A percentile compares a stretch with the other conserved stretches of the same genome.
phyloP scores from a whole-genome alignment of 2,113 vertebrate species.

The Myotis davidii region DNA sequence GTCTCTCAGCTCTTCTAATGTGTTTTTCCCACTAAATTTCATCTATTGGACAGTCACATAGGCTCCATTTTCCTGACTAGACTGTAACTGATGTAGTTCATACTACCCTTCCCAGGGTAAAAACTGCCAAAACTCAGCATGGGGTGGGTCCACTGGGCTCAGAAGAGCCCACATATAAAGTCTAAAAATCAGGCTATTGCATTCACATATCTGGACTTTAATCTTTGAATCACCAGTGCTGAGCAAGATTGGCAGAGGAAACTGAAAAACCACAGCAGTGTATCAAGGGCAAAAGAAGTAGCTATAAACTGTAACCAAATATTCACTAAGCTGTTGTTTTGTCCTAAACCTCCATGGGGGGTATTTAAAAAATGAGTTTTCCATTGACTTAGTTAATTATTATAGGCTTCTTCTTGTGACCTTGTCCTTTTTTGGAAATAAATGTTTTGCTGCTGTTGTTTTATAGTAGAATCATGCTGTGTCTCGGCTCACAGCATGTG shows the following conservation, averaged over 20 bases:
- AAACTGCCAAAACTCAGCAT: conserved; percentile 28
- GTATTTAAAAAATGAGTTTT: conserved; percentile 74
- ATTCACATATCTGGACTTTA: conserved; percentile 59
- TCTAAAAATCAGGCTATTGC: neutral
- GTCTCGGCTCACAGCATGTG: conserved; percentile 55
- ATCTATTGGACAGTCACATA: neutral
- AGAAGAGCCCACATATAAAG: neutral
- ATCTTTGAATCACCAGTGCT: conserved; percentile 59
- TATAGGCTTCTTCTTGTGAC: conserved; percentile 72
- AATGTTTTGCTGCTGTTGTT: conserved; percentile 70
- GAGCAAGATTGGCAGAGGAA: conserved; percentile 60
- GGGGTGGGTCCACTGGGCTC: neutral
- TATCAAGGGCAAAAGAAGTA: conserved; percentile 69
- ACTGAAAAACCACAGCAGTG: conserved; percentile 67
- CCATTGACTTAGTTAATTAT: conserved; percentile 79
- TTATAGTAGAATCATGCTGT: conserved; percentile 63
- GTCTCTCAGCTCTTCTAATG: neutral
- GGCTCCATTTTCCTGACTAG: neutral
- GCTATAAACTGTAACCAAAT: conserved; percentile 68
- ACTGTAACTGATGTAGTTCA: neutral
- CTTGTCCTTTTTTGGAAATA: conserved; percentile 70
- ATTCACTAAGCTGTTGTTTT: conserved; percentile 71
- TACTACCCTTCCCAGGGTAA: neutral
- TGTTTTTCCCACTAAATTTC: neutral
- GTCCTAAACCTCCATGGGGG: conserved; percentile 73